Evolutionary conservation across 2,797 vertebrate genomes (phyloP).

Genomic region (Octomys mimax): DNA sequence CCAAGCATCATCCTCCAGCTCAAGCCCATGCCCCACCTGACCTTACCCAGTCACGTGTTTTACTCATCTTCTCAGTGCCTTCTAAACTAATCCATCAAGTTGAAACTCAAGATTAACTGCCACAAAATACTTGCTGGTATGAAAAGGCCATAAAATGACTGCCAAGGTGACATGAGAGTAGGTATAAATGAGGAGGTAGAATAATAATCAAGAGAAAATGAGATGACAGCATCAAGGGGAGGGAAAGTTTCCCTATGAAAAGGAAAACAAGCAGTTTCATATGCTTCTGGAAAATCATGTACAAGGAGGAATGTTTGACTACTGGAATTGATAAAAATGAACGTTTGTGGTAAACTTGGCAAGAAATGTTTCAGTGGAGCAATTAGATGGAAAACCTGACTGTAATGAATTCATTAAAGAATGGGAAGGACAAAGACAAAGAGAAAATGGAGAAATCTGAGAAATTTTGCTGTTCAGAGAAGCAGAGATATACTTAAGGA

Average conservation of each 20-base stretch:
- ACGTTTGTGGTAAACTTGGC: slow-evolving; percentile 42
- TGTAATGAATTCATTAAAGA: neutral
- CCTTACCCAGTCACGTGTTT: neutral
- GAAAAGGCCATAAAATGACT: neutral
- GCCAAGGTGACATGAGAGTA: neutral
- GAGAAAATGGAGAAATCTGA: neutral
- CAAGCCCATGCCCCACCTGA: neutral
- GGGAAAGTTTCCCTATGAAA: slow-evolving; percentile 13
- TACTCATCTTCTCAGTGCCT: neutral
- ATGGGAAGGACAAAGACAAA: slow-evolving; percentile 1
- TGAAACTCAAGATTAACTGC: neutral
- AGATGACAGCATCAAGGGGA: neutral
- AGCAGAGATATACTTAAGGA: slow-evolving; percentile 29
- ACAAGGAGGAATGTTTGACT: neutral
- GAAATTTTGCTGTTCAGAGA: slow-evolving; percentile 49
- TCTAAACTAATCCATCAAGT: neutral
- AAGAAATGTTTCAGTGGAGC: slow-evolving; percentile 48
- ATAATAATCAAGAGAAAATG: slow-evolving; percentile 31
- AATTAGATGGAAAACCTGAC: slow-evolving; percentile 15
- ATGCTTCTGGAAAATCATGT: neutral
- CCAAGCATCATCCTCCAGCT: neutral
- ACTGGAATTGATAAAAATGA: neutral
- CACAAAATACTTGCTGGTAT: neutral
- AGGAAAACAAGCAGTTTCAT: slow-evolving; percentile 8
- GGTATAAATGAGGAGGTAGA: neutral